Evolutionary conservation across 1,140 invertebrate species (phyloP).

Genomic region (Stenopsyche tienmushanensis): DNA sequence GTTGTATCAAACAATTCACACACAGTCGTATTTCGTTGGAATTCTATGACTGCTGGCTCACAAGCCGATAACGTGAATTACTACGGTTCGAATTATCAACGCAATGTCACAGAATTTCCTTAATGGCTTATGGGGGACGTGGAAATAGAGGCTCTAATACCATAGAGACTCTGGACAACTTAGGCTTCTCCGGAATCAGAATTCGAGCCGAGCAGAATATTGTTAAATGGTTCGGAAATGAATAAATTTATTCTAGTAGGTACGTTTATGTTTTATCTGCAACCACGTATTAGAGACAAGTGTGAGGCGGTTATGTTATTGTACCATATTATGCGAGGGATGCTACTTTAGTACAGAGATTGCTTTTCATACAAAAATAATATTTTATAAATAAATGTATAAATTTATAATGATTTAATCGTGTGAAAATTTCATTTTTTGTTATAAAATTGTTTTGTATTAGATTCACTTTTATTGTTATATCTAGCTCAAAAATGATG

Average conservation of each 20-base stretch:
- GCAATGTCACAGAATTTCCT: too few relatives aligned
- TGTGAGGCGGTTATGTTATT: constrained; percentile 24
- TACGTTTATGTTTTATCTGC: constrained; percentile 38
- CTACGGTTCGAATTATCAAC: constrained; percentile 4
- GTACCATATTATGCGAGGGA: background rate
- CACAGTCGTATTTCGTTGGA: constrained; percentile 14
- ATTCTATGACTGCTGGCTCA: constrained; percentile 10
- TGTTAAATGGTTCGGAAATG: constrained; percentile 40
- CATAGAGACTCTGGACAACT: too few relatives aligned
- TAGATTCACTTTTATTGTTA: background rate
- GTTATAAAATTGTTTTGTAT: too few relatives aligned
- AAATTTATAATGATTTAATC: background rate
- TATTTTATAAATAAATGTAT: background rate
- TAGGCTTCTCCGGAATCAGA: too few relatives aligned
- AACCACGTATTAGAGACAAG: constrained; percentile 24
- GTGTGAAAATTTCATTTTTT: background rate
- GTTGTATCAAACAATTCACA: too few relatives aligned
- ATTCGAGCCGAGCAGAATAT: constrained; percentile 33
- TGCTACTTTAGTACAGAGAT: background rate
- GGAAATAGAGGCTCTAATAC: background rate
- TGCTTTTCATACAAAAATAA: background rate
- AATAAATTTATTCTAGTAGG: constrained; percentile 40
- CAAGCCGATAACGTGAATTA: constrained; percentile 13
- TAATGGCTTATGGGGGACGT: background rate
- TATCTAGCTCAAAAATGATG: too few relatives aligned